Conservation (phyloP, 64 coral and sea anemone species). For the Pocillopora damicornis region DNA sequence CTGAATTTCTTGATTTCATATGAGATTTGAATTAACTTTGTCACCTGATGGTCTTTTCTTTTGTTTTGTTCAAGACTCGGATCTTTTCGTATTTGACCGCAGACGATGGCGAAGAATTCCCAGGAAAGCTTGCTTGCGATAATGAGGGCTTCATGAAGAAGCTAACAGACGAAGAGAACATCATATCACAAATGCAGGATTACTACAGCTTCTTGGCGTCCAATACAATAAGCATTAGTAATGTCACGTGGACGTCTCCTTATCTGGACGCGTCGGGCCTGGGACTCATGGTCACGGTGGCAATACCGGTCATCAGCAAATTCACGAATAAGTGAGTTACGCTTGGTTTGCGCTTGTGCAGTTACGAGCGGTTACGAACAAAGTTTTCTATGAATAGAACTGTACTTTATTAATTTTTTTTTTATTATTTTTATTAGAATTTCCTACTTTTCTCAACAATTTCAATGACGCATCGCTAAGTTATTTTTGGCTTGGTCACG, state of each 20-base stretch:
- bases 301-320: slow-evolving; percentile 91
- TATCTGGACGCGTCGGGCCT: slow-evolving; percentile 85
- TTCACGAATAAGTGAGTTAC: slow-evolving; percentile 80
- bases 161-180: slow-evolving; percentile 76
- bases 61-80: slow-evolving; percentile 52
- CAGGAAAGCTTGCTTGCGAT: slow-evolving; percentile 92
- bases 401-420: background rate
- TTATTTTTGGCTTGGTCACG: background rate
- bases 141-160: slow-evolving; percentile 97
- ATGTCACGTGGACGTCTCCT: slow-evolving; percentile 87
- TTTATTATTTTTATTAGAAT: background rate
- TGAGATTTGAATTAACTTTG: too few relatives aligned
- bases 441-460: too few relatives aligned
- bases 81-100: slow-evolving; percentile 86
- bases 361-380: background rate
- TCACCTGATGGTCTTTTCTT: background rate
- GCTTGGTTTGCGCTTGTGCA: background rate
- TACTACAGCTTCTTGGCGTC: slow-evolving; percentile 94
- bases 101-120: slow-evolving; percentile 81
- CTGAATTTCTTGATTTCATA: too few relatives aligned
- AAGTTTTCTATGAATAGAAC: too few relatives aligned
- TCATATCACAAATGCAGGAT: slow-evolving; percentile 98
- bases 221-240: slow-evolving; percentile 91
- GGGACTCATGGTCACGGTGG: slow-evolving; percentile 92
- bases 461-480: too few relatives aligned